Conservation (phyloP, 2,888 invertebrate genomes). For the Emmelina monodactyla region DNA sequence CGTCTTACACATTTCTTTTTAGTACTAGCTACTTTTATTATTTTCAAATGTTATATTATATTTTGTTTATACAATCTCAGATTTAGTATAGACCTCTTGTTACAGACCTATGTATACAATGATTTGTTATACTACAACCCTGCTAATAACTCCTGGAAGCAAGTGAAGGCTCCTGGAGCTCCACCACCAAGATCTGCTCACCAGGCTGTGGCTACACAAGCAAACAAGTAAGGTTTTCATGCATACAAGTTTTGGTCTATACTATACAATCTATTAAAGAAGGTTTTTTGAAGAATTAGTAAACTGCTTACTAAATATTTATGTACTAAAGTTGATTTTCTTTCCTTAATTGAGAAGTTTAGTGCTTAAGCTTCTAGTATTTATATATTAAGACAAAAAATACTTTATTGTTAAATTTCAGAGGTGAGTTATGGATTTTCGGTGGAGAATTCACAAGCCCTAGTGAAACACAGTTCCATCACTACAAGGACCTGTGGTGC, state of each 20-base stretch:
- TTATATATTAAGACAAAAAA: too few relatives aligned
- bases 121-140: conserved; percentile 87
- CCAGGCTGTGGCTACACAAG: conserved; percentile 80
- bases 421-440: conserved; percentile 74
- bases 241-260: too few relatives aligned
- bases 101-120: conserved; percentile 84
- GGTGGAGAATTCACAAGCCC: conserved; percentile 94
- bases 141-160: conserved; percentile 79
- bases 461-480: conserved; percentile 90
- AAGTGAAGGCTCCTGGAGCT: conserved; percentile 80
- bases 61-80: neutral
- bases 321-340: too few relatives aligned
- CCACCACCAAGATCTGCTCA: conserved; percentile 92
- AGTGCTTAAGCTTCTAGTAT: too few relatives aligned
- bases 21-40: neutral
- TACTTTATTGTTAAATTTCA: too few relatives aligned
- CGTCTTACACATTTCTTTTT: neutral
- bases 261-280: too few relatives aligned
- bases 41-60: neutral
- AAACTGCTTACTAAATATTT: too few relatives aligned
- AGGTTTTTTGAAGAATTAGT: too few relatives aligned
- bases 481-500: conserved; percentile 92
- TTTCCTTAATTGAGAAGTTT: too few relatives aligned
- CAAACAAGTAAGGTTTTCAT: conserved; percentile 63
- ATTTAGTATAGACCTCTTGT: conserved; percentile 16